Percentiles rank a stretch among this genome's conserved stretches.
Conservation (phyloP, 2,797 vertebrate species). For the Coccyzus lansbergi region DNA sequence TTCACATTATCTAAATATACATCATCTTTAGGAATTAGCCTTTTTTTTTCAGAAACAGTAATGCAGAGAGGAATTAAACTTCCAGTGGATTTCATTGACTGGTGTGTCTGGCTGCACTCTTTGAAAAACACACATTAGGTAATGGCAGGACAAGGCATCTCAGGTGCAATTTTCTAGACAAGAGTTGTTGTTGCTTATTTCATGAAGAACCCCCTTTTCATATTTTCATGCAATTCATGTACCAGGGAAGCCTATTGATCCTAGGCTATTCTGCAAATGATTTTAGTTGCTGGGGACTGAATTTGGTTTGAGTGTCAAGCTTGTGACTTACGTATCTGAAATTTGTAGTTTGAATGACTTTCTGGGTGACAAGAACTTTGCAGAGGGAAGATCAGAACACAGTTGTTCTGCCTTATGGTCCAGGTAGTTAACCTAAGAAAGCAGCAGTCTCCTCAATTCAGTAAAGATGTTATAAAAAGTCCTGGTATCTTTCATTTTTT, state of each 20-base stretch:
- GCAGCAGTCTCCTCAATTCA: background rate
- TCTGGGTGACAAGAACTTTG: background rate
- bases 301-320: background rate
- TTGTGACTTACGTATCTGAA: background rate
- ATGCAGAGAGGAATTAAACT: background rate
- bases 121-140: background rate
- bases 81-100: background rate
- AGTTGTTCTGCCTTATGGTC: constrained; percentile 21
- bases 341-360: background rate
- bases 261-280: background rate
- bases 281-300: background rate
- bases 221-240: background rate
- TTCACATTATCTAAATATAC: background rate
- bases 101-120: background rate
- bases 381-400: background rate
- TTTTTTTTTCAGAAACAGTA: background rate
- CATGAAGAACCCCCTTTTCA: background rate
- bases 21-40: background rate
- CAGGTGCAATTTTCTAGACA: background rate
- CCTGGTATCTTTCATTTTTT: background rate
- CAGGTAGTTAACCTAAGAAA: constrained; percentile 13
- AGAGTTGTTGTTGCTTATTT: background rate
- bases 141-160: background rate
- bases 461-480: background rate
- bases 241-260: background rate